Conservation (phyloP, 2,113 vertebrate species). For the Hypanus sabinus region DNA sequence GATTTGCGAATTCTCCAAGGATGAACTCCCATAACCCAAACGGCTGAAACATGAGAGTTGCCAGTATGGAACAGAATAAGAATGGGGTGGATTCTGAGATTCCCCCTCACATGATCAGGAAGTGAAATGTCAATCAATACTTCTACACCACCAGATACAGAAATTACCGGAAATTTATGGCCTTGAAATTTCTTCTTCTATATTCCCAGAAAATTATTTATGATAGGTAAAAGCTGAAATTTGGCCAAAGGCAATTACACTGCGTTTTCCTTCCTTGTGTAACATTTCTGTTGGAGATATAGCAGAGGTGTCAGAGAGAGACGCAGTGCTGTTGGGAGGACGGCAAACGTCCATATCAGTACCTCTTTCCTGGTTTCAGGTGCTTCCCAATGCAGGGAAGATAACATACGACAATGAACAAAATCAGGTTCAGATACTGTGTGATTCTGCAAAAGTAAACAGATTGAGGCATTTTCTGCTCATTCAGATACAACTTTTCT, state of each 20-base stretch:
- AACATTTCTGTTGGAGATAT: background rate
- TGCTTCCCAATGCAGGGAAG: too few species aligned
- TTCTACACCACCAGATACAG: background rate
- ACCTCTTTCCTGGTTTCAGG: background rate
- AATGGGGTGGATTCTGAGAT: background rate
- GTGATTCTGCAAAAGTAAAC: too few species aligned
- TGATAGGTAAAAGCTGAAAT: background rate
- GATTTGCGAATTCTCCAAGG: too few species aligned
- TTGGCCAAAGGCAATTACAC: background rate
- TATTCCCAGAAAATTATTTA: background rate
- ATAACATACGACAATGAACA: too few species aligned
- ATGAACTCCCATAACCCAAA: too few species aligned
- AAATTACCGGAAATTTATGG: background rate
- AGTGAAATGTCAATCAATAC: background rate
- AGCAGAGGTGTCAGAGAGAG: background rate
- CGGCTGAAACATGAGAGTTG: too few species aligned
- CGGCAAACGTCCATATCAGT: too few species aligned
- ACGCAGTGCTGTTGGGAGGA: background rate
- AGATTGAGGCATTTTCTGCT: too few species aligned
- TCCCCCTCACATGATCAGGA: background rate
- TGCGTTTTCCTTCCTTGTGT: background rate
- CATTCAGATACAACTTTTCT: too few species aligned
- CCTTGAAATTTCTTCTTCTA: background rate
- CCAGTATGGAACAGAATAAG: background rate
- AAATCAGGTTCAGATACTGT: too few species aligned